Evolutionary conservation across 2,113 vertebrate species (phyloP).

Genomic region (Epinephelus moara): DNA sequence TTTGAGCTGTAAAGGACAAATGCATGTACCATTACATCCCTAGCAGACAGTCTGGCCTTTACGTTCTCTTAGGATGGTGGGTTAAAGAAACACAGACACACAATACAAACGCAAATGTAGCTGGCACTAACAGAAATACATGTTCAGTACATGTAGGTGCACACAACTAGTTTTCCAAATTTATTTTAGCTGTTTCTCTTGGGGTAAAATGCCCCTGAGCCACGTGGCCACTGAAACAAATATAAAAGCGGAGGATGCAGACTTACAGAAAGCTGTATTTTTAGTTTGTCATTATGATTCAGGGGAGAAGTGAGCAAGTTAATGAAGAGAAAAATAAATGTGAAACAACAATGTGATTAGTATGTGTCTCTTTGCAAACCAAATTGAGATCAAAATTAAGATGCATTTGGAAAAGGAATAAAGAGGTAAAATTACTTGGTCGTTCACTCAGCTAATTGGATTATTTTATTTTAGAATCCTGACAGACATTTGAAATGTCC

Average conservation of each 20-base stretch:
- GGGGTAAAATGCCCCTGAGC: slow-evolving; percentile 28
- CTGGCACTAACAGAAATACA: background rate
- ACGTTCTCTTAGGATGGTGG: background rate
- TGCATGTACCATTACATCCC: background rate
- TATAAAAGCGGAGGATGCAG: slow-evolving; percentile 33
- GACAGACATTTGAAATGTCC: slow-evolving; percentile 17
- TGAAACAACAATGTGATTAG: slow-evolving; percentile 33
- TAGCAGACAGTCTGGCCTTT: background rate
- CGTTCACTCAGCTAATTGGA: slow-evolving; percentile 27
- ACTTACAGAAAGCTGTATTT: slow-evolving; percentile 29
- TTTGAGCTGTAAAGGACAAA: background rate
- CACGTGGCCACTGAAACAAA: slow-evolving; percentile 20
- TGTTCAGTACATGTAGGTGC: background rate
- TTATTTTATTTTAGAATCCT: slow-evolving; percentile 36
- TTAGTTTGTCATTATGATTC: slow-evolving; percentile 41
- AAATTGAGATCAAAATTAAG: slow-evolving; percentile 28
- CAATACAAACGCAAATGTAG: background rate
- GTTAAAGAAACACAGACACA: background rate
- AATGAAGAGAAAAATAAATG: slow-evolving; percentile 27
- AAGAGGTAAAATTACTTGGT: background rate
- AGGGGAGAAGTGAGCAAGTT: slow-evolving; percentile 20
- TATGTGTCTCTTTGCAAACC: slow-evolving; percentile 31
- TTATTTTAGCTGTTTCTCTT: slow-evolving; percentile 4
- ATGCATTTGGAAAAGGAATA: slow-evolving; percentile 1
- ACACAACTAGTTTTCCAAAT: slow-evolving; percentile 8